Base-by-base conservation (phyloP, 2,113 vertebrate genomes). In the Urocitellus parryii region DNA sequence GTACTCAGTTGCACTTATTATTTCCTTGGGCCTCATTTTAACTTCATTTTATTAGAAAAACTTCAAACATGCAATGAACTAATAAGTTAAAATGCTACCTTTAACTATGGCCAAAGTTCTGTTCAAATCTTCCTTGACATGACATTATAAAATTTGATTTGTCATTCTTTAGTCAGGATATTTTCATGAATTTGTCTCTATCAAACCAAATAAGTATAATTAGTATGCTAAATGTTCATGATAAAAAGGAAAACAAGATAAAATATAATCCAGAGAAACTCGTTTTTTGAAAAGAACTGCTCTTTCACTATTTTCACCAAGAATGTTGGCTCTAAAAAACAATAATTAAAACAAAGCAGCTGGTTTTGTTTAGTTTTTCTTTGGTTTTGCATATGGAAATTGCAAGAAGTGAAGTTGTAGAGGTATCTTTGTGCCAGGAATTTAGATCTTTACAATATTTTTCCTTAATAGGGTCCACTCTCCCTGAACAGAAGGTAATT, bases 401-500 rank as follows among this genome's bases (percentile, higher is more conserved):
- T 81, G 7, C 39, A 70, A 79, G 58, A 88, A 84, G 63, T 78
- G 77, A 67, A 81, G 17, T 86, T 86, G 42, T 77, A 65, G 37
- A 58, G 51, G 9, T 42, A 63, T 88, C 14, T 90, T 39, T 88
- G 80, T 91, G 93, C 82, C 90, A 96, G 25, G 32, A 91, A 88
- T 93, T 95, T 85, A 70, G 51, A 51, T 94, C 80, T 95, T 89
- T 77, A 76, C 42, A 88, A 77, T 91, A 91, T 94, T 88, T 95
- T 74, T 89, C 56, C 91, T 94, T 96, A 95, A 95, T 88, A 85
- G 84, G 83, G n/a, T 42, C 83, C 83, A 94, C 32, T 77, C 4
- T 96, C 78, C 91, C 95, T 94, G 67, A 96, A 91, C 79, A 97
- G 83, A 97, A 70, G n/a, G 88, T 11, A 87, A 29, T 88, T 95